A percentile compares a stretch with the other conserved stretches of the same genome.
These are phyloP conservation scores for Scartelaos histophorus DNA, from an alignment of 2,113 vertebrate genomes.

Conservation along the genomic window DNA sequence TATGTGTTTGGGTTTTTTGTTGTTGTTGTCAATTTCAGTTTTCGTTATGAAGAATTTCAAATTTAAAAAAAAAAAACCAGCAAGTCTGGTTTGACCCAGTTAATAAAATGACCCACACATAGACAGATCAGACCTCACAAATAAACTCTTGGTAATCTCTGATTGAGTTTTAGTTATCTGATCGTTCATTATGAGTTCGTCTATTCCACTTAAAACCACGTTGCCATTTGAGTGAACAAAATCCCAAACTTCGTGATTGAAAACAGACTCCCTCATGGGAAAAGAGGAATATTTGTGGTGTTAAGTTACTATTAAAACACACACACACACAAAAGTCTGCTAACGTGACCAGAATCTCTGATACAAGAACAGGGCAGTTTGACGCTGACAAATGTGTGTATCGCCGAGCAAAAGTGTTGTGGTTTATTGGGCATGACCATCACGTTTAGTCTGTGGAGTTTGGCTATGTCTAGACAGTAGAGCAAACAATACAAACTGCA, in stretches of 20 bases:
- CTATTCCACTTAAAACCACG: slow-evolving; percentile 7
- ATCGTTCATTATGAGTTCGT: slow-evolving; percentile 20
- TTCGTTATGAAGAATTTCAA: neutral
- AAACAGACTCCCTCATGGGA: slow-evolving; percentile 38
- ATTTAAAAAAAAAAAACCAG: slow-evolving; percentile 65
- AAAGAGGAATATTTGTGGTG: slow-evolving; percentile 31
- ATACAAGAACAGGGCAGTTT: slow-evolving; percentile 11
- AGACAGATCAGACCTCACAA: slow-evolving; percentile 2
- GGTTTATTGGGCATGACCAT: slow-evolving; percentile 56
- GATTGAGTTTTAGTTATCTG: slow-evolving; percentile 27
- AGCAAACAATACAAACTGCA: slow-evolving; percentile 51
- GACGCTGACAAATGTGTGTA: slow-evolving; percentile 14
- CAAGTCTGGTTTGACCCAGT: slow-evolving; percentile 47
- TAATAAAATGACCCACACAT: slow-evolving; percentile 22
- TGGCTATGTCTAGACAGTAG: slow-evolving; percentile 57
- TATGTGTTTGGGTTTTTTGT: too few relatives aligned
- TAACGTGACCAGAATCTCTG: slow-evolving; percentile 30
- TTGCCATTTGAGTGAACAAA: slow-evolving; percentile 18
- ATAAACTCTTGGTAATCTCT: slow-evolving; percentile 1
- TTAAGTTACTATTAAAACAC: slow-evolving; percentile 44
- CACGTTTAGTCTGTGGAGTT: slow-evolving; percentile 37
- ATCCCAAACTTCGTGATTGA: slow-evolving; percentile 35
- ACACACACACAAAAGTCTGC: slow-evolving; percentile 13
- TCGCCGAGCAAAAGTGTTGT: slow-evolving; percentile 25
- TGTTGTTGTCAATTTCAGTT: too few relatives aligned